A percentile compares a stretch with the other conserved stretches of the same genome.
Evolutionary conservation across 2,888 invertebrate genomes (phyloP).

Genomic region (Metacarcinus magister): DNA sequence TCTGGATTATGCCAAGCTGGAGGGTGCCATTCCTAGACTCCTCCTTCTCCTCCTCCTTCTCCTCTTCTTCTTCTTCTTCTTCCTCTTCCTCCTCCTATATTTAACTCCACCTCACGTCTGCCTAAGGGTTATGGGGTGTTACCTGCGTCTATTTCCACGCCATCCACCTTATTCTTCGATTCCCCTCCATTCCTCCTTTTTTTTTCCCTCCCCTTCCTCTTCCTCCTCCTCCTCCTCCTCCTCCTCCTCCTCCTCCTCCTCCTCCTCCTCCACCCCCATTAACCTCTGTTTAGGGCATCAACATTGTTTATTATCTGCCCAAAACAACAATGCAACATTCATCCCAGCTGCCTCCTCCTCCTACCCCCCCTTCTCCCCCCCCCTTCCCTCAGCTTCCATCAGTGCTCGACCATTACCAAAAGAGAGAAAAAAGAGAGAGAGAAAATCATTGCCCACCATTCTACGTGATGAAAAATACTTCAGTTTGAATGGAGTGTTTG

Average conservation of each 20-base stretch:
- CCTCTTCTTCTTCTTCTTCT: background rate
- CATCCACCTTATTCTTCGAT: background rate
- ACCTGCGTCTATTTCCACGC: background rate
- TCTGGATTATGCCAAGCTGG: conserved; percentile 2
- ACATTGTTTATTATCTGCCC: background rate
- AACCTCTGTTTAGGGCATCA: background rate
- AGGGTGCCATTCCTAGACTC: background rate
- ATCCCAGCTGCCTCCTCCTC: background rate
- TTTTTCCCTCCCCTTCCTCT: too few relatives aligned
- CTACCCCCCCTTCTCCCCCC: background rate
- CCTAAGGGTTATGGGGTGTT: background rate
- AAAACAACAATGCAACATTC: background rate
- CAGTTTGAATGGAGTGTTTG: background rate
- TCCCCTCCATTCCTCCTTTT: background rate
- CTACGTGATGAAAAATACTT: background rate
- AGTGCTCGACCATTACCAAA: background rate
- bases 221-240: background rate
- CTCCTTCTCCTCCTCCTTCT: background rate
- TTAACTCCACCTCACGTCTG: background rate
- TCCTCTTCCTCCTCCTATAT: background rate
- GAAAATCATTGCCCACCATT: background rate
- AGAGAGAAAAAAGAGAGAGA: too few relatives aligned
- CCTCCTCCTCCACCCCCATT: too few relatives aligned
- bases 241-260: background rate
- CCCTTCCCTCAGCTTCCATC: background rate